Evolutionary conservation across 2,888 invertebrate genomes (phyloP).

Genomic region (Hyposoter didymator): DNA sequence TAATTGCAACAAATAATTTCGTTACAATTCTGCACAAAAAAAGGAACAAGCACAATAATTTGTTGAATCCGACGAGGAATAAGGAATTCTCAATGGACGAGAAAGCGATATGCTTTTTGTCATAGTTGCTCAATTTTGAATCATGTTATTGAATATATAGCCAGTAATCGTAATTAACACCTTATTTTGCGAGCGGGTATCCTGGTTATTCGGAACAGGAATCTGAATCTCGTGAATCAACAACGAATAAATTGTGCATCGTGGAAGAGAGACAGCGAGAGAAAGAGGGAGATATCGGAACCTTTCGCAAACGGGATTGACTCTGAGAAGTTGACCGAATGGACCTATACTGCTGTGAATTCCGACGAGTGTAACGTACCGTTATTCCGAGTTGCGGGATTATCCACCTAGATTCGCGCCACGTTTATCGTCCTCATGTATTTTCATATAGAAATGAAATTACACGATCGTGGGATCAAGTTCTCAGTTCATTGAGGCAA

Average conservation of each 20-base stretch:
- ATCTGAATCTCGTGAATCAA: slow-evolving; percentile 28
- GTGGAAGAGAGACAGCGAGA: background rate
- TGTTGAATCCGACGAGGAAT: background rate
- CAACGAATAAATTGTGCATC: slow-evolving; percentile 16
- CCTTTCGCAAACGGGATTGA: slow-evolving; percentile 72
- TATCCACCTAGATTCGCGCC: slow-evolving; percentile 78
- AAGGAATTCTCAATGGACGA: background rate
- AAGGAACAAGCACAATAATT: background rate
- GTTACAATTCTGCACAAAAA: background rate
- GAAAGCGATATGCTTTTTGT: background rate
- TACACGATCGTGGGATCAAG: background rate
- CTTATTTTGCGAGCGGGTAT: slow-evolving; percentile 63
- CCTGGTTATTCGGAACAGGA: slow-evolving; percentile 73
- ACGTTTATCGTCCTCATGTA: slow-evolving; percentile 37
- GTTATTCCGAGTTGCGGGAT: slow-evolving; percentile 80
- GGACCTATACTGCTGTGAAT: slow-evolving; percentile 79
- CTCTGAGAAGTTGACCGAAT: slow-evolving; percentile 75
- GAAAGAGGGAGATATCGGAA: slow-evolving; percentile 46
- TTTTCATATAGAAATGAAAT: slow-evolving; percentile 40
- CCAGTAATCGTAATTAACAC: background rate
- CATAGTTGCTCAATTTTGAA: background rate
- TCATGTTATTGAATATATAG: background rate
- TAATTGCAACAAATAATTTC: background rate
- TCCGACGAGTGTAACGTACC: slow-evolving; percentile 82
- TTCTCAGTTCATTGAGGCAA: background rate